Conservation (phyloP, 2,113 vertebrate genomes). For the Rhinopomastus cyanomelas region DNA sequence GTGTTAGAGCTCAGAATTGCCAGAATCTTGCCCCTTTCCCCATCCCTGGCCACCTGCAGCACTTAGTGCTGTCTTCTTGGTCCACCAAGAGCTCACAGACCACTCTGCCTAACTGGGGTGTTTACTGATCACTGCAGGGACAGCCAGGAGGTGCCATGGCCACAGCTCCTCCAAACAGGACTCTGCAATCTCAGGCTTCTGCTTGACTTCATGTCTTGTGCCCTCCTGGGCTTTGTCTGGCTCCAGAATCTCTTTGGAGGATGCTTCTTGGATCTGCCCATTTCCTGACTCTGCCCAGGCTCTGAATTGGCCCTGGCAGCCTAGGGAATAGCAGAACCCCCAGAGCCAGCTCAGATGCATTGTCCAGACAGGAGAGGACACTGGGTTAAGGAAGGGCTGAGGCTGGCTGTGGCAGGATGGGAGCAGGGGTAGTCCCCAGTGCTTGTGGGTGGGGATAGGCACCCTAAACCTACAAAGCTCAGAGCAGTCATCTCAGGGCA, state of each 20-base stretch:
- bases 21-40: background rate
- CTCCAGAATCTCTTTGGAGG: background rate
- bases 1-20: background rate
- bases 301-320: background rate
- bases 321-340: background rate
- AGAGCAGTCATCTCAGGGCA: fast-evolving
- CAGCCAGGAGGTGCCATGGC: background rate
- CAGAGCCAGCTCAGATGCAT: background rate
- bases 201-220: fast-evolving
- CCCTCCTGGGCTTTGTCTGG: background rate
- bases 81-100: background rate
- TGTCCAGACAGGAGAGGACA: background rate
- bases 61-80: background rate
- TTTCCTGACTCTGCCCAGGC: background rate
- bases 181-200: background rate
- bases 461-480: background rate
- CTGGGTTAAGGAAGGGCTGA: fast-evolving
- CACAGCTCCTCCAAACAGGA: background rate
- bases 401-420: background rate
- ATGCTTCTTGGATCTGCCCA: background rate
- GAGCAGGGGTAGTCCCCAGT: background rate
- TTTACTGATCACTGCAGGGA: background rate
- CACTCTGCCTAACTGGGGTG: background rate
- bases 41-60: background rate
- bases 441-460: fast-evolving